Evolutionary conservation across 2,797 vertebrate genomes (phyloP), one percentile per base, ranked within the genome.

Genomic region (Rhinella marina): DNA sequence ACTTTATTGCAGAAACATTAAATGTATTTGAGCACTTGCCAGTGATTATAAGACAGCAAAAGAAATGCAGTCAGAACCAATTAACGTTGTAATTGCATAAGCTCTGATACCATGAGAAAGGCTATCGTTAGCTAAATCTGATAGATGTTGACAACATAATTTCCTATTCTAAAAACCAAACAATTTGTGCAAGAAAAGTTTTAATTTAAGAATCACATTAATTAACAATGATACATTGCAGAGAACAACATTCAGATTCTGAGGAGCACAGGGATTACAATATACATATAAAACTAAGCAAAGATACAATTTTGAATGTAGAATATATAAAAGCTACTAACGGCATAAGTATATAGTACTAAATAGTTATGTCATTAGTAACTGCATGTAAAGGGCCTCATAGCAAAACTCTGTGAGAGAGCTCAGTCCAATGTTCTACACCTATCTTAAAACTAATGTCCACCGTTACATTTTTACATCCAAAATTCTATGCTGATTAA

Each of bases 71-170:
- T 73, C 29, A 73, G 52, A 87, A 72, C 77, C 80, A 79, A 81
- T 86, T 86, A 81, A 41, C 29, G 72, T 48, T 62, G 41, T 62
- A 59, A 57, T 41, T 32, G 41, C 29, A 78, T 59, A 54, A 29
- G 23, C 27, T 48, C 16, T 80, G 77, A 72, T 64, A 59, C 12
- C 7, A 56, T 13, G 21, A 62, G 62, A 86, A 61, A 13, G 23
- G 50, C 32, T 21, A 59, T 59, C 80, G 52, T 80, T 56, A 25
- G 32, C 52, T 11, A 32, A 52, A 62, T 64, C 21, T 82, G 27
- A 81, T 80, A 72, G 25, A 25, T 70, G 25, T 25, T 86, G 77
- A 86, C 64, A 70, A 57, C 54, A 81, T 81, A 66, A 72, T 81
- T 25, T 81, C 23, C 48, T 81, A 62, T 48, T 81, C 29, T n/a